These are phyloP conservation scores for Corythaeola cristata DNA, from an alignment of 2,113 vertebrate genomes.

Conservation along the genomic window DNA sequence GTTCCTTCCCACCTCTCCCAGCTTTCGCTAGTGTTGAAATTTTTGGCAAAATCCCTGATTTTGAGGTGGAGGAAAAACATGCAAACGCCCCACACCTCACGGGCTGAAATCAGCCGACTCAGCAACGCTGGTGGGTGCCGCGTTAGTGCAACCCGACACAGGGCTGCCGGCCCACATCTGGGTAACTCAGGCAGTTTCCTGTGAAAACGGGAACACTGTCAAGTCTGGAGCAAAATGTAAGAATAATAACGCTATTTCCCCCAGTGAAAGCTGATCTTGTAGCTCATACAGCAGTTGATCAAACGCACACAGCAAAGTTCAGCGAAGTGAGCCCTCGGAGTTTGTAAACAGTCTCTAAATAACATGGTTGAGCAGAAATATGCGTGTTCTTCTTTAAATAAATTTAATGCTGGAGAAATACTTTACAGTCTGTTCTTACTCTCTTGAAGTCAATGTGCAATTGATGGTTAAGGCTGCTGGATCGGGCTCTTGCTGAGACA, in stretches of 20 bases:
- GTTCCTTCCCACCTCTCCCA: background rate
- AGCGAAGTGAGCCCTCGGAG: background rate
- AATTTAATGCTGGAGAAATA: background rate
- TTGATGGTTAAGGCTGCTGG: background rate
- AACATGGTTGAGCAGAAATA: background rate
- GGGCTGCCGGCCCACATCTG: conserved; percentile 43
- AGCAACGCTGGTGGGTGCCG: conserved; percentile 19
- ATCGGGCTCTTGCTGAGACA: background rate
- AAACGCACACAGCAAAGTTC: background rate
- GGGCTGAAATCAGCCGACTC: conserved; percentile 26
- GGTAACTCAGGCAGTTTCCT: conserved; percentile 60
- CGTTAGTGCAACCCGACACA: conserved; percentile 1
- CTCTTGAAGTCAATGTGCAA: background rate
- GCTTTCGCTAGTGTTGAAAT: background rate
- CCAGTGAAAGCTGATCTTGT: conserved; percentile 49
- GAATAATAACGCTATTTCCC: conserved; percentile 55
- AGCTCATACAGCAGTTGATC: conserved; percentile 32
- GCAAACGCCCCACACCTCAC: conserved; percentile 3
- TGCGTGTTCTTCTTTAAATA: background rate
- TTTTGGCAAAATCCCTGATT: conserved; percentile 16
- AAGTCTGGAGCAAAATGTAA: conserved; percentile 60
- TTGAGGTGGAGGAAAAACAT: conserved; percentile 26
- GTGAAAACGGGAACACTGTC: conserved; percentile 62
- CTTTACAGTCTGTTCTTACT: background rate
- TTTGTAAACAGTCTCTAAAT: conserved; percentile 46